Base-by-base conservation (phyloP, 1,140 invertebrate genomes). In the Drosophila melanica region DNA sequence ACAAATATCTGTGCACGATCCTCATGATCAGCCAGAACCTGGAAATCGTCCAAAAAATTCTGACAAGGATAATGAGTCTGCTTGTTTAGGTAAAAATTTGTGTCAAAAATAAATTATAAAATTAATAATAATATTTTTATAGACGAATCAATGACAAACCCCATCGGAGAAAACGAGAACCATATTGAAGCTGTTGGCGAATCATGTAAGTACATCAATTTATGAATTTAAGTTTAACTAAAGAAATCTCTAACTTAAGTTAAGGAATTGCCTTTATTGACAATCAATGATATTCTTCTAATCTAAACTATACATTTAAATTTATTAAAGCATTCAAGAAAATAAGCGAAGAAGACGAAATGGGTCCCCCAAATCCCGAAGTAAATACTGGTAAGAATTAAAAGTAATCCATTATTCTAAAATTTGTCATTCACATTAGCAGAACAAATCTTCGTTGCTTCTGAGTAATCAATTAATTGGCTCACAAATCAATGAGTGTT, bases 401-500 rank as follows among this genome's bases (percentile, higher is more conserved):
- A 14, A 50, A 48, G 8, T 10, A 57, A 68, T 65, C 45, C 18
- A 37, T 33, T 58, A 18, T 75, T 76, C 69, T 79, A 86, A 75
- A 66, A 54, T 68, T 67, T 87, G 67, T 75, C 55, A 63, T 87
- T 89, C 75, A 77, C 87, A 82, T 89, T 87, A 89, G 72, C 72
- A 89, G 79, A 89, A 62, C 51, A 72, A 60, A 45, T 77, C 82
- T 72, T 44, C 84, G 82, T 66, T 82, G 65, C 60, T 72, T 79
- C 53, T 89, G 67, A 62, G 57, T 79, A 82, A 82, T 77, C 68
- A 79, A 77, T 74, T 77, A 79, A 79, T 73, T 84, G 82, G 79
- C 79, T 73, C 76, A 60, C 79, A 89, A 82, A 74, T 69, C 73
- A 68, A 77, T 78, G 39, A 44, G 45, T 65, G 48, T 57, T 59